phyloP scores from a whole-genome alignment of 2,888 invertebrate species.

The Torymus tubicola region DNA sequence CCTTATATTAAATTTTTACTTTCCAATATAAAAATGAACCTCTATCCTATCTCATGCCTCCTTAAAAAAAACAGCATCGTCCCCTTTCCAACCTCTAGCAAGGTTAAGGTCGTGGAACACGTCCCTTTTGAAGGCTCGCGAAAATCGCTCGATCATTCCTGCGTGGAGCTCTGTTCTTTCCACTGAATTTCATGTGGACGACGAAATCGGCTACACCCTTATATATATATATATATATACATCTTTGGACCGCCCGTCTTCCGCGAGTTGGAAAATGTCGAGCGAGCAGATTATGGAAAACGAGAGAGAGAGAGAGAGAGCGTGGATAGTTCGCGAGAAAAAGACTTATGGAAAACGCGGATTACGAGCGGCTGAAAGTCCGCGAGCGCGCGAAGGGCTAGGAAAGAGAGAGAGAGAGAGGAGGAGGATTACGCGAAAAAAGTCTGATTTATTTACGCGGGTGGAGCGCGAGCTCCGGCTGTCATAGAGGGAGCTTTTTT shows the following conservation, averaged over 20 bases:
- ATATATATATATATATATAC: too few species aligned
- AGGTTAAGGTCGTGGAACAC: too few species aligned
- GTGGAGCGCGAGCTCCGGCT: not conserved
- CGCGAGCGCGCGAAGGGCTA: slow-evolving; percentile 1
- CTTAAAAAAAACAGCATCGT: too few species aligned
- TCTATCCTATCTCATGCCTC: too few species aligned
- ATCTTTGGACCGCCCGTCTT: not conserved
- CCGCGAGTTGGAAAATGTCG: slow-evolving; percentile 43
- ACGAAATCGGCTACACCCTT: not conserved
- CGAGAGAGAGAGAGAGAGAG: slow-evolving; percentile 6
- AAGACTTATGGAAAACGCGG: slow-evolving; percentile 55
- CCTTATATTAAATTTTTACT: not conserved
- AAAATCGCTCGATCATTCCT: too few species aligned
- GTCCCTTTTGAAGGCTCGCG: too few species aligned
- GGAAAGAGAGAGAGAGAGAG: too few species aligned
- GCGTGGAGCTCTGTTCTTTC: not conserved
- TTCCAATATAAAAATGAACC: not conserved
- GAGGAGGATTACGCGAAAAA: slow-evolving; percentile 26
- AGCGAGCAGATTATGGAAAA: slow-evolving; percentile 56
- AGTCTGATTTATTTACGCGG: slow-evolving; percentile 52
- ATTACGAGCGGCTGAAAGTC: slow-evolving; percentile 42
- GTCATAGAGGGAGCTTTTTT: slow-evolving; percentile 16
- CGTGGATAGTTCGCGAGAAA: slow-evolving; percentile 45
- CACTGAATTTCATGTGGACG: slow-evolving; percentile 9
- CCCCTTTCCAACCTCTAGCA: too few species aligned